Percentiles rank a stretch among this genome's conserved stretches.
These are phyloP conservation scores for Dendrocincla tyrannina DNA, from an alignment of 2,797 vertebrate genomes.

Conservation along the genomic window DNA sequence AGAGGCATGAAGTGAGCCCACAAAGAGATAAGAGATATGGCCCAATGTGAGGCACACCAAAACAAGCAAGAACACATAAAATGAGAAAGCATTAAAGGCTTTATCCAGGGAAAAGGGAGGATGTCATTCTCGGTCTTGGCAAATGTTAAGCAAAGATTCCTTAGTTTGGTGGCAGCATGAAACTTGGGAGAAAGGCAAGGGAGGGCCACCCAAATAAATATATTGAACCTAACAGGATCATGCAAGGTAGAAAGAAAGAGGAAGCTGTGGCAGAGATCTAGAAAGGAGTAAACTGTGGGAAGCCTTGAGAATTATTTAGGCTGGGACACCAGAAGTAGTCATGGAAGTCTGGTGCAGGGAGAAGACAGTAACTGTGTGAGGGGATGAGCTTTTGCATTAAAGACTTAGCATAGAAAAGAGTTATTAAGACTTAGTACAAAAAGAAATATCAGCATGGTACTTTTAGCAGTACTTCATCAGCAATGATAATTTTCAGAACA, in stretches of 20 bases:
- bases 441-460: neutral
- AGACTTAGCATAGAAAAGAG: neutral
- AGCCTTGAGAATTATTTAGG: neutral
- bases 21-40: neutral
- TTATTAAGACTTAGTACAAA: neutral
- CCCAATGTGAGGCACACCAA: fast-evolving
- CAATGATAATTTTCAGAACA: neutral
- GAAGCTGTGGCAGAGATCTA: neutral
- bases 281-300: neutral
- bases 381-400: neutral
- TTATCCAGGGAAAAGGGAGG: neutral
- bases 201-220: neutral
- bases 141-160: neutral
- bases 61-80: neutral
- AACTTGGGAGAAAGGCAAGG: neutral
- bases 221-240: neutral
- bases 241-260: neutral
- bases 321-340: neutral
- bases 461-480: neutral
- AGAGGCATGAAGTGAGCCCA: neutral
- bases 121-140: neutral
- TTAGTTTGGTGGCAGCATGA: neutral
- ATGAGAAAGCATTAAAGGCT: neutral
- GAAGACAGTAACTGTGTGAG: neutral
- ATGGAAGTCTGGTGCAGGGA: neutral